Base-by-base conservation (phyloP, 2,888 invertebrate species). In the Subacronicta megacephala region DNA sequence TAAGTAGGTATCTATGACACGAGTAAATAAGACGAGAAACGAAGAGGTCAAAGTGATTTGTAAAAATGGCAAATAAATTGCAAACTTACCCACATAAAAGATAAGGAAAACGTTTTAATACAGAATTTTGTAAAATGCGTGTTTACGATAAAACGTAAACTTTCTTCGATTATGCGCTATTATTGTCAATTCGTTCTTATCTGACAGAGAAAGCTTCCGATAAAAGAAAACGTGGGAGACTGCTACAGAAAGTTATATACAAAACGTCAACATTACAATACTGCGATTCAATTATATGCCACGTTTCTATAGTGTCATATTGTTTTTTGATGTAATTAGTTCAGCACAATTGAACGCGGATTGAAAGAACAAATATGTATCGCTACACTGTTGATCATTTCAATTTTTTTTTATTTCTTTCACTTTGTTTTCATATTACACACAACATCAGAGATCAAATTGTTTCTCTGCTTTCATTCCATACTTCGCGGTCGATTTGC, bases 181-280 rank as follows among this genome's bases (percentile, higher is more conserved):
- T 85, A 87, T 84, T 82, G 84, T 82, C 81, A 82, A 83, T 89
- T 84, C 80, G 81, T 87, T 90, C 81, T 90, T 90, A 90, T 89
- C 87, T 84, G 71, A 67, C 78, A 84, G 88, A 87, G 92, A 92
- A 92, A 90, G 90, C 89, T 78, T 84, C 78, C 83, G 82, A 90
- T 90, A 84, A 83, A 88, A 89, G 88, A 92, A 92, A 93, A 91
- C 93, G 93, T 93, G 93, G 89, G 93, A 93, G 83, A 80, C 77
- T 80, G 47, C 69, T 75, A 83, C 90, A 84, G 90, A 92, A 91
- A 90, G 90, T 88, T 77, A 45, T 49, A 38, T 44, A 84, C 74
- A 80, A 82, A 82, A 82, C 80, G 77, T 65, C 67, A 78, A 78
- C 77, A 77, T 74, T 72, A 85, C 83, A 81, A 82, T 78, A 83